Evolutionary conservation across 2,888 invertebrate genomes (phyloP), one percentile per base, ranked within the genome.

Genomic region (Drosophila phalerata): DNA sequence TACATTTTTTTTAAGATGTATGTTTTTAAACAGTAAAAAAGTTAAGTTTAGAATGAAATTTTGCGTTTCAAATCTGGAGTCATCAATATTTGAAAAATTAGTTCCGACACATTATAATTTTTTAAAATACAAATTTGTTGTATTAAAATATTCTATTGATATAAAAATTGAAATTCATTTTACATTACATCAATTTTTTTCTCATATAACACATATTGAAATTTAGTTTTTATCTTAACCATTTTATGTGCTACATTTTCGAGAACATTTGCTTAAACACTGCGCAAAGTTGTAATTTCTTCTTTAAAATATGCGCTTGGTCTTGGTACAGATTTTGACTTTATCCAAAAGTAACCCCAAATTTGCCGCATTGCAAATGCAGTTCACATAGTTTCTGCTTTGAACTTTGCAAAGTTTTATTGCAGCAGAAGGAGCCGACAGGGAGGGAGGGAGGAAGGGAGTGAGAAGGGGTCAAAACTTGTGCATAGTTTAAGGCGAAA

Each of bases 351-450:
- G 55, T 60, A 19, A 30, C 17, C 28, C 52, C 37, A 57, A 71
- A 61, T 38, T 70, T 83, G 81, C 83, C 85, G 85, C 83, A 85
- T 85, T 74, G 78, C 73, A 76, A 83, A 85, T 85, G 77, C 83
- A 72, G 77, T 69, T 68, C 75, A 53, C 80, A 82, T 83, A 77
- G 75, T 83, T 80, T 55, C 48, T 55, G 70, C 69, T 79, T 68
- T 69, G 71, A 82, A 82, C 77, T 82, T 82, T 78, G 51, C 17
- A 69, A 85, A 82, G 47, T 75, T 80, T 47, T 19, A 48, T 19
- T 6, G 19, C 47, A 17, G 15, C 48, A 22, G 47, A 8, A n/a
- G 13, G 6, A n/a, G 22, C 43, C 58, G 47, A 42, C 13, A 11
- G 11, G 19, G 2, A 5, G 38, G 0, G 19, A 28, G 5, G 28